Evolutionary conservation across 1,140 invertebrate species (phyloP), one percentile per base, ranked within the genome.

Genomic region (Pseudachorutes palmiensis): DNA sequence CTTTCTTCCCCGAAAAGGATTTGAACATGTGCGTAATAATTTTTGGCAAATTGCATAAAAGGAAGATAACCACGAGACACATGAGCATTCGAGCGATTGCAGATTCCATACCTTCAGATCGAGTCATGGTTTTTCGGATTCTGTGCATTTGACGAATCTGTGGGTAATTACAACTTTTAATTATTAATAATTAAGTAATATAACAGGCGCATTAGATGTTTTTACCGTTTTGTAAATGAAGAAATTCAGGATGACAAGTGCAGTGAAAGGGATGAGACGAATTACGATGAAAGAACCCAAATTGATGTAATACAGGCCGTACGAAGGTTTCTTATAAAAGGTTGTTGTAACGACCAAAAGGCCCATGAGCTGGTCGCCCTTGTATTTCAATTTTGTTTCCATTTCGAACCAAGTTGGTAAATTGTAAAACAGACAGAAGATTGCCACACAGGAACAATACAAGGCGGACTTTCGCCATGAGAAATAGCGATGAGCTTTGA

Each of bases 401-500:
- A 45, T 12, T 19, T 45, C 36, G 19, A 45, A 45, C 36, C 36
- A 45, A 12, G 36, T 45, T 45, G 36, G 36, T 45, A 19, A 45
- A 45, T 45, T 45, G 19, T 45, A 45, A 9, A 45, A 45, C 9
- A 45, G 19, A 9, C 9, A 45, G 19, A 45, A 45, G 3, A 55
- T 14, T 5, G 24, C 51, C 12, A 3, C 12, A 22, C 91, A 45
- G 5, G 24, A 22, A 26, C 12, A 16, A 24, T 14, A 24, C 5
- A 55, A 24, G 24, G 24, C 12, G 12, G 51, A 55, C 12, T 55
- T 55, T 55, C 24, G 9, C 51, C 51, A 14, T 14, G 51, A 55
- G 24, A 55, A 19, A 9, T 22, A 55, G 24, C 9, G 9, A 5
- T 26, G 51, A 26, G 51, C 92, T 67, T 85, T 84, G 16, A 97